These are phyloP conservation scores for Ondatra zibethicus DNA, from an alignment of 2,113 vertebrate genomes.

Conservation along the genomic window DNA sequence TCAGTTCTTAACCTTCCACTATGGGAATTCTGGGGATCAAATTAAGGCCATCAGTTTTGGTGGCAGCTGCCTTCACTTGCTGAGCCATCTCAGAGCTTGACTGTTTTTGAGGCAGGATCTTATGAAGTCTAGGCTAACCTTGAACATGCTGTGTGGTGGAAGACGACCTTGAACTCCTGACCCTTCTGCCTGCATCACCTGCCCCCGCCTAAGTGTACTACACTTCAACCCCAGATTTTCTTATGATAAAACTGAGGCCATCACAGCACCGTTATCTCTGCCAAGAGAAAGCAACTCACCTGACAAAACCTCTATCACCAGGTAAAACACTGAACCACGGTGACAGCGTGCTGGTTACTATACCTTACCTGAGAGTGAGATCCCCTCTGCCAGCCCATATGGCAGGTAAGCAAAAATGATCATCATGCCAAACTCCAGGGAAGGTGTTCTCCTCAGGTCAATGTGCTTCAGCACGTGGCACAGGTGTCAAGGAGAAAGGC, in stretches of 20 bases:
- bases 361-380: conserved; percentile 95
- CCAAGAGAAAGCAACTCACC: neutral
- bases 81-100: neutral
- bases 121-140: neutral
- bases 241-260: neutral
- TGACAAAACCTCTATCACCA: neutral
- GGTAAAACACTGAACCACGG: rapidly evolving
- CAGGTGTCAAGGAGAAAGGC: conserved; percentile 75
- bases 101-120: neutral
- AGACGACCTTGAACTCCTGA: neutral
- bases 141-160: neutral
- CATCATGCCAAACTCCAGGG: conserved; percentile 99
- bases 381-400: conserved; percentile 97
- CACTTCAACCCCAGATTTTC: neutral
- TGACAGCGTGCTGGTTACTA: rapidly evolving
- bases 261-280: neutral
- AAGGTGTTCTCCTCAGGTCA: conserved; percentile 97
- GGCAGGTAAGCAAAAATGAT: conserved; percentile 99
- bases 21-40: neutral
- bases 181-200: neutral
- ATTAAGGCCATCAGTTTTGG: neutral
- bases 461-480: conserved; percentile 94
- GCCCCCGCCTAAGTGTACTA: neutral
- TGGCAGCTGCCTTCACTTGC: neutral
- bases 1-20: neutral